Evolutionary conservation across 2,888 invertebrate species (phyloP), one percentile per base, ranked within the genome.

Genomic region (Phyllotreta striolata): DNA sequence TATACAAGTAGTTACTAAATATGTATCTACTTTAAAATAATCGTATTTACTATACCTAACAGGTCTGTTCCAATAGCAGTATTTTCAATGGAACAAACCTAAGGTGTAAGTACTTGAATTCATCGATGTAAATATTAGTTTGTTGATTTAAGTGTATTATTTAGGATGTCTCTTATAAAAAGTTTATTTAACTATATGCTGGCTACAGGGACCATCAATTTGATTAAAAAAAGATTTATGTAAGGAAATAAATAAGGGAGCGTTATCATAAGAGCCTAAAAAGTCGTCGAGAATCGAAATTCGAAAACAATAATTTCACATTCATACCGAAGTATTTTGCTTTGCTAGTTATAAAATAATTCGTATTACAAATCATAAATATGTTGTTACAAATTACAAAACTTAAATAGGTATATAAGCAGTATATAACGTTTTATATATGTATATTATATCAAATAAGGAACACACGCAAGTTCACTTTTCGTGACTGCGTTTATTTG

Each of bases 151-250:
- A 34, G 38, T 55, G 2, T 43, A 43, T 38, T 13, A 13, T 40
- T 24, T 13, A 5, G 0, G 34, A 54, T 37, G 24, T n/a, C 8
- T 14, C 39, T 34, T 54, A 35, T 40, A 51, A 59, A 44, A 43
- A 38, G 39, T 60, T 60, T n/a, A 24, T 44, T 51, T 65, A 41
- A 55, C 41, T 61, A 52, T 63, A 56, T 60, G 67, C 67, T 67
- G 67, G 67, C 67, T 65, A 65, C 65, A 66, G 67, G 67, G 67
- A 67, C 67, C 67, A 67, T 54, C 60, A 56, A 47, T 43, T 44
- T 59, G 47, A 64, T 47, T 35, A 44, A 63, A 38, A n/a, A 6
- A 6, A 51, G 40, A 60, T 47, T 46, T 62, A 49, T 37, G 39
- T 49, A 47, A 55, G 54, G 46, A 43, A 14, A 24, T 24, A 24